Percentiles rank a stretch among this genome's conserved stretches.
Conservation (phyloP, 2,113 vertebrate species). For the Perca schrenkii region DNA sequence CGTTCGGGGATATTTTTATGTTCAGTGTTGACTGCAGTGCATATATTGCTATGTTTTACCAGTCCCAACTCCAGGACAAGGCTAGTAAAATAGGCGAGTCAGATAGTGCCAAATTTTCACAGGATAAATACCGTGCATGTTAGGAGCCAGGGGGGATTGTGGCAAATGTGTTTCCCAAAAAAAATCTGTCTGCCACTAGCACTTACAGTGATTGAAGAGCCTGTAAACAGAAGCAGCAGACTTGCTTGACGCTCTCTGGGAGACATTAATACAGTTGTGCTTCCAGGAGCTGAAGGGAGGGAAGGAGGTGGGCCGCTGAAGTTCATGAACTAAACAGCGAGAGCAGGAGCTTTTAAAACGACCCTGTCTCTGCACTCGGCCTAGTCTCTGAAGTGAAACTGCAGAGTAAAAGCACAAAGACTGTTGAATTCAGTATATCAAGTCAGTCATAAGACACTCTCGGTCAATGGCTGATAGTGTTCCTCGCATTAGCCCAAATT, state of each 20-base stretch:
- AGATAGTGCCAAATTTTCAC: constrained; percentile 71
- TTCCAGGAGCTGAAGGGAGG: constrained; percentile 56
- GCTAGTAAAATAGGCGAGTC: constrained; percentile 62
- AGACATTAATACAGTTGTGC: constrained; percentile 72
- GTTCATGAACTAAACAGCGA: constrained; percentile 73
- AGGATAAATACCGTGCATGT: constrained; percentile 74
- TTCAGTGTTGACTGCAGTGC: constrained; percentile 60
- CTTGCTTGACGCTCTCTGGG: constrained; percentile 65
- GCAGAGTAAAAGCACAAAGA: constrained; percentile 83
- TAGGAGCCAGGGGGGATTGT: constrained; percentile 55
- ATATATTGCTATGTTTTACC: constrained; percentile 66
- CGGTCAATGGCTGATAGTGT: constrained; percentile 79
- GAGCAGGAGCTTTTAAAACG: constrained; percentile 63
- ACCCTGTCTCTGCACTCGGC: constrained; percentile 47
- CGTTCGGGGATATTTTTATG: constrained; percentile 66
- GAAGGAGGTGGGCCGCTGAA: constrained; percentile 37
- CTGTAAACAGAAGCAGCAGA: constrained; percentile 76
- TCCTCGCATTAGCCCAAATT: constrained; percentile 81
- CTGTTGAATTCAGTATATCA: constrained; percentile 70
- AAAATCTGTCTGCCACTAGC: constrained; percentile 71
- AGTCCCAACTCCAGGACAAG: constrained; percentile 61
- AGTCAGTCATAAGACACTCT: constrained; percentile 84
- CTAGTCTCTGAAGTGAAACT: constrained; percentile 60
- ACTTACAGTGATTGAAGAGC: constrained; percentile 76
- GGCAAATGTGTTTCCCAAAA: constrained; percentile 71